phyloP scores from a whole-genome alignment of 92 coral and sea anemone species.

The Phenganax subtilis region DNA sequence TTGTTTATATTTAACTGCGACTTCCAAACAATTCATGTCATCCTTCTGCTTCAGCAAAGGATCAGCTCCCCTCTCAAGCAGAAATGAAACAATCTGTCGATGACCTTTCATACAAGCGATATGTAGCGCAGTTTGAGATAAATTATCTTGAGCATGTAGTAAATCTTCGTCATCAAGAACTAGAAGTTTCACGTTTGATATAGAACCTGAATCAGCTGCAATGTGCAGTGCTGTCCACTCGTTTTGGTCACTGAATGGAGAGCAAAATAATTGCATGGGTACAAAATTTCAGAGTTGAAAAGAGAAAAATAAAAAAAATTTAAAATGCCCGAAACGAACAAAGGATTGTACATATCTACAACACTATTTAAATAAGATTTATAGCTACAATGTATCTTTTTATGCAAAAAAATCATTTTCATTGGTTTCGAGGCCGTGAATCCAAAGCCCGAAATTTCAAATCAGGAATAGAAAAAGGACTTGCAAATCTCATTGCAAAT shows the following conservation, averaged over 20 bases:
- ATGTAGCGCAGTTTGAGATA: conserved; percentile 6
- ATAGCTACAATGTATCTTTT: too few species aligned
- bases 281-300: neutral
- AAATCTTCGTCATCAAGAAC: conserved; percentile 21
- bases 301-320: neutral
- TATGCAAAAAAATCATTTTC: too few species aligned
- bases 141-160: neutral
- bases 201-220: conserved; percentile 12
- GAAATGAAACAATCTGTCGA: conserved; percentile 11
- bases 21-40: conserved; percentile 9
- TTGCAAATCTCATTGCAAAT: neutral
- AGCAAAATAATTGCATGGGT: too few species aligned
- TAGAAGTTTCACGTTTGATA: conserved; percentile 21
- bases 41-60: conserved; percentile 1
- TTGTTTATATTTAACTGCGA: conserved; percentile 3
- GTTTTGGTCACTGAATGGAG: neutral
- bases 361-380: too few species aligned
- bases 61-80: conserved; percentile 15
- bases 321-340: too few species aligned
- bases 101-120: conserved; percentile 17
- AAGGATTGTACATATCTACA: too few species aligned
- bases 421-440: too few species aligned
- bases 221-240: conserved; percentile 7
- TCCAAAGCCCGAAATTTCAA: too few species aligned
- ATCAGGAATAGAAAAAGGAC: too few species aligned